Evolutionary conservation across 1,140 invertebrate genomes (phyloP).

Genomic region (Plutomurus gul): DNA sequence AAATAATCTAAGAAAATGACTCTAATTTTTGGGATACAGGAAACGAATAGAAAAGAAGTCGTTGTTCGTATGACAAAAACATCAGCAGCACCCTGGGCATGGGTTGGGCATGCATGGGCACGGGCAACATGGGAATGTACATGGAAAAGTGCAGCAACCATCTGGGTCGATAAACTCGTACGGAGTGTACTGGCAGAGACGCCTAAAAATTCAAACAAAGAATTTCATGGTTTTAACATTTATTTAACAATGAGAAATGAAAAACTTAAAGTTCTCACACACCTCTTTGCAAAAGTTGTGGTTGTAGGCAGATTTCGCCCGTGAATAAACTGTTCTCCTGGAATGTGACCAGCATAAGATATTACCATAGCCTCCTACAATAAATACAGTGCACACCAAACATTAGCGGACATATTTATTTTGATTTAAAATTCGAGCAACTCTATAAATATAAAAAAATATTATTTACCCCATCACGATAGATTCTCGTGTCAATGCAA

Average conservation of each 20-base stretch:
- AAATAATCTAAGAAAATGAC: too few relatives aligned
- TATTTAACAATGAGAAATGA: background rate
- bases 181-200: conserved; percentile 38
- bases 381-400: background rate
- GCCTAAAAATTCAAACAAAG: background rate
- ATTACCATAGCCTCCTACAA: conserved; percentile 22
- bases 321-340: conserved; percentile 40
- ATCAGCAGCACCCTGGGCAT: too few relatives aligned
- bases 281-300: conserved; percentile 44
- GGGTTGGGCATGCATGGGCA: too few relatives aligned
- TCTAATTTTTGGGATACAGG: too few relatives aligned
- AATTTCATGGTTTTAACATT: too few relatives aligned
- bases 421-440: too few relatives aligned
- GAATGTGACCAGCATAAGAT: conserved; percentile 52
- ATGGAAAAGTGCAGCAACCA: conserved; percentile 40
- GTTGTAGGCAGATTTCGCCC: conserved; percentile 44
- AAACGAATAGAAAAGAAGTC: too few relatives aligned
- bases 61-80: too few relatives aligned
- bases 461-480: conserved; percentile 43
- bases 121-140: too few relatives aligned
- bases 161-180: conserved; percentile 48
- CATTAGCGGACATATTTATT: background rate
- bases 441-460: background rate
- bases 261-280: background rate
- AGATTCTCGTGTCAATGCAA: conserved; percentile 48